Conservation (phyloP, 1,140 invertebrate species). For the Cherax destructor region DNA sequence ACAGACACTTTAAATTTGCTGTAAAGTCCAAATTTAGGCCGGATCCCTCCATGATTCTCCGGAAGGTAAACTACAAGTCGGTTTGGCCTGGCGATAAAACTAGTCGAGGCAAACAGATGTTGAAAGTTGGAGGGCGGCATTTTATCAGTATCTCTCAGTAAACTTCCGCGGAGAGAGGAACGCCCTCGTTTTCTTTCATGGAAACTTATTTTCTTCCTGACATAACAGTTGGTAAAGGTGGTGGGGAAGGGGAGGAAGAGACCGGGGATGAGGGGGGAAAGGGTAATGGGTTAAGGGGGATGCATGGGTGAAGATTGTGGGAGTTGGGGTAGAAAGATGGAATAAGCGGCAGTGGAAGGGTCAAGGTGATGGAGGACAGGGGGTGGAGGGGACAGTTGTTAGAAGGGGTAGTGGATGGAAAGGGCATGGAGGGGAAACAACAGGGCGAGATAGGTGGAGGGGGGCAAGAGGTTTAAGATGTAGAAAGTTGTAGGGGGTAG, state of each 20-base stretch:
- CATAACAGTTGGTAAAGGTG: neutral
- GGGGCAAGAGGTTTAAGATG: too few species aligned
- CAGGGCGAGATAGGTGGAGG: too few species aligned
- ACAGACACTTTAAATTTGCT: neutral
- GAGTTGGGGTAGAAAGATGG: too few species aligned
- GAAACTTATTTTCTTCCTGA: neutral
- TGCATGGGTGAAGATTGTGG: too few species aligned
- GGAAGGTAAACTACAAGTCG: neutral
- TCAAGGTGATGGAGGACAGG: too few species aligned
- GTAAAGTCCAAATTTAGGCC: neutral
- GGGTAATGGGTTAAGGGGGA: too few species aligned
- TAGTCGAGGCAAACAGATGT: neutral
- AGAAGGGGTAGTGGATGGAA: too few species aligned
- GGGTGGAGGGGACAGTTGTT: too few species aligned
- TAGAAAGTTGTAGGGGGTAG: too few species aligned
- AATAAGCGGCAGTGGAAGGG: too few species aligned
- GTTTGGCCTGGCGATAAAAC: neutral
- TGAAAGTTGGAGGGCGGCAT: neutral
- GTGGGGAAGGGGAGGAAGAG: neutral
- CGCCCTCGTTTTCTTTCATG: neutral
- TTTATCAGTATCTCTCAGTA: neutral
- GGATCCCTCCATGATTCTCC: neutral
- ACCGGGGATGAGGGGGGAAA: neutral
- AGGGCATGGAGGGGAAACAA: too few species aligned
- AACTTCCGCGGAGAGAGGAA: neutral